phyloP scores from a whole-genome alignment of 2,113 vertebrate species.

The Piaya cayana region DNA sequence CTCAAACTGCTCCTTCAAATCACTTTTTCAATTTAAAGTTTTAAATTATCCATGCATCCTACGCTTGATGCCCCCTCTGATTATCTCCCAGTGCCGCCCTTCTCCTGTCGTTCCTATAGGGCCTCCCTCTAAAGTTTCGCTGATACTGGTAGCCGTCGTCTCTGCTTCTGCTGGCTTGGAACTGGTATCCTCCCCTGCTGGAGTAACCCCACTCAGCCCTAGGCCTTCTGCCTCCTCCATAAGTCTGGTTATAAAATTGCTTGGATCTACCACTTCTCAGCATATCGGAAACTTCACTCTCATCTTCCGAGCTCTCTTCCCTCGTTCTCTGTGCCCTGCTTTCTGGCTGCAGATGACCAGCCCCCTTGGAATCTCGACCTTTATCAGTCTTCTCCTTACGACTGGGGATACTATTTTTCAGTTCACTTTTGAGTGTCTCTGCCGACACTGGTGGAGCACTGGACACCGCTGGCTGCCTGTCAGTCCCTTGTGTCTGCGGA shows the following conservation, averaged over 20 bases:
- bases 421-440: conserved; percentile 46
- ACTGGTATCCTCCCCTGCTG: conserved; percentile 75
- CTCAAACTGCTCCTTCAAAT: conserved; percentile 34
- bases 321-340: conserved; percentile 64
- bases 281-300: conserved; percentile 77
- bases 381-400: conserved; percentile 72
- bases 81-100: conserved; percentile 73
- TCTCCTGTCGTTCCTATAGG: conserved; percentile 72
- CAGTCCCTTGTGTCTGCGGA: neutral
- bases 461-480: neutral
- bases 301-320: conserved; percentile 82
- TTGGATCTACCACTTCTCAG: conserved; percentile 78
- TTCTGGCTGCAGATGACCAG: conserved; percentile 41
- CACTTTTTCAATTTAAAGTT: neutral
- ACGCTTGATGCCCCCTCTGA: conserved; percentile 76
- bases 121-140: conserved; percentile 73
- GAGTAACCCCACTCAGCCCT: conserved; percentile 74
- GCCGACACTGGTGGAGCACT: neutral
- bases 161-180: conserved; percentile 65
- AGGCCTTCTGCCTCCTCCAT: conserved; percentile 71
- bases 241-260: conserved; percentile 82
- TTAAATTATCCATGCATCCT: neutral
- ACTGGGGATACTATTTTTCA: neutral
- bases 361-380: conserved; percentile 40
- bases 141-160: conserved; percentile 76